These are phyloP conservation scores for Saturnia japonica DNA, from an alignment of 2,888 invertebrate species.

Conservation along the genomic window DNA sequence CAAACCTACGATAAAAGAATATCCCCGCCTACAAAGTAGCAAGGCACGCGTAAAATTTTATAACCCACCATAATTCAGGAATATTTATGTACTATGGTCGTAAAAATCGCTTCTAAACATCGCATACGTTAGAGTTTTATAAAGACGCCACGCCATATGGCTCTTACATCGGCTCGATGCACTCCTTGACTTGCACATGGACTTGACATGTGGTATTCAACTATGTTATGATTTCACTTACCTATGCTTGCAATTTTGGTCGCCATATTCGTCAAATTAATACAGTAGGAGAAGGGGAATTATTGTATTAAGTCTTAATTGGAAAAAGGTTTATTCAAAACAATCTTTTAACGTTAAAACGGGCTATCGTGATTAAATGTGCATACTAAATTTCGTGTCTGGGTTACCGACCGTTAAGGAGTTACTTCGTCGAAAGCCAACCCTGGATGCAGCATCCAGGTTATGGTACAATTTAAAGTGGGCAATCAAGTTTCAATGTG, in stretches of 20 bases:
- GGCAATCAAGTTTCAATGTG: too few species aligned
- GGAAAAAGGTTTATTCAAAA: too few species aligned
- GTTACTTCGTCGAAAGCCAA: too few species aligned
- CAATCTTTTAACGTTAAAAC: too few species aligned
- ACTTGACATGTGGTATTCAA: neutral
- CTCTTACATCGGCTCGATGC: constrained; percentile 7
- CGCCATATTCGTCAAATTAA: neutral
- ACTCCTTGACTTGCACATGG: constrained; percentile 5
- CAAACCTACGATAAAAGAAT: constrained; percentile 6
- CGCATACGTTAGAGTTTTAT: constrained; percentile 6
- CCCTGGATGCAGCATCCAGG: too few species aligned
- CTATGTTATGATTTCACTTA: neutral
- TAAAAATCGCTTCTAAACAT: constrained; percentile 19
- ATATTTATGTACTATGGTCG: constrained; percentile 24
- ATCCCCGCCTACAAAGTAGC: neutral
- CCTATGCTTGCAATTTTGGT: neutral
- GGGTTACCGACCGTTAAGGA: too few species aligned
- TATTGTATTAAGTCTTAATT: too few species aligned
- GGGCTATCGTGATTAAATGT: too few species aligned
- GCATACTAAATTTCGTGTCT: too few species aligned
- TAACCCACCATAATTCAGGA: constrained; percentile 22
- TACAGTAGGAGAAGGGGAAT: neutral
- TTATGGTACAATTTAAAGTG: too few species aligned
- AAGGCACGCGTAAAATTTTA: constrained; percentile 19
- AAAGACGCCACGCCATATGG: constrained; percentile 10